These are phyloP conservation scores for Trypoxylus dichotomus DNA, from an alignment of 1,140 invertebrate species.

Conservation along the genomic window DNA sequence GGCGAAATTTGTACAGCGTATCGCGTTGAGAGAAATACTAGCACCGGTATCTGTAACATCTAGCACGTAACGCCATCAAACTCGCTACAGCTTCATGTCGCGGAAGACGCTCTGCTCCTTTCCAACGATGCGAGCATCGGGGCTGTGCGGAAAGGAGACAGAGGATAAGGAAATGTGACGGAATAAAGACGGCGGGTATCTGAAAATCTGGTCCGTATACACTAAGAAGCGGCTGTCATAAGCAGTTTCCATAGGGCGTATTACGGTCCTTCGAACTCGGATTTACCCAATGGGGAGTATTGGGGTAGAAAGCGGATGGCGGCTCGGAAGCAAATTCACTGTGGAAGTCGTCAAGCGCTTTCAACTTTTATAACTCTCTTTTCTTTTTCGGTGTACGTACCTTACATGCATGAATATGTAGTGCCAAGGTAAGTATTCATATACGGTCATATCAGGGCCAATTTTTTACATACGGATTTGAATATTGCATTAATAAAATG, in stretches of 20 bases:
- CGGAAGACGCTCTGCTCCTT: neutral
- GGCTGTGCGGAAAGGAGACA: neutral
- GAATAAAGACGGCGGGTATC: slow-evolving; percentile 19
- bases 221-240: slow-evolving; percentile 24
- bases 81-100: neutral
- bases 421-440: neutral
- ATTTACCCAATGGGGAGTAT: slow-evolving; percentile 22
- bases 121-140: neutral
- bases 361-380: slow-evolving; percentile 14
- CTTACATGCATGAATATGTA: neutral
- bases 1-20: neutral
- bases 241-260: slow-evolving; percentile 18
- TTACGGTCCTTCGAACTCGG: slow-evolving; percentile 16
- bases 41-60: neutral
- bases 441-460: too few relatives aligned
- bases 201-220: slow-evolving; percentile 12
- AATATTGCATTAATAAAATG: too few relatives aligned
- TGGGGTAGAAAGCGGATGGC: neutral
- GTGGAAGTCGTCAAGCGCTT: slow-evolving; percentile 2
- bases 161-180: neutral
- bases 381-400: neutral
- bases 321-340: neutral
- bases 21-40: neutral
- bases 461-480: too few relatives aligned
- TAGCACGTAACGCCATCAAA: neutral